Evolutionary conservation across 2,888 invertebrate species (phyloP), one percentile per base, ranked within the genome.

Genomic region (Protodeltote pygarga): DNA sequence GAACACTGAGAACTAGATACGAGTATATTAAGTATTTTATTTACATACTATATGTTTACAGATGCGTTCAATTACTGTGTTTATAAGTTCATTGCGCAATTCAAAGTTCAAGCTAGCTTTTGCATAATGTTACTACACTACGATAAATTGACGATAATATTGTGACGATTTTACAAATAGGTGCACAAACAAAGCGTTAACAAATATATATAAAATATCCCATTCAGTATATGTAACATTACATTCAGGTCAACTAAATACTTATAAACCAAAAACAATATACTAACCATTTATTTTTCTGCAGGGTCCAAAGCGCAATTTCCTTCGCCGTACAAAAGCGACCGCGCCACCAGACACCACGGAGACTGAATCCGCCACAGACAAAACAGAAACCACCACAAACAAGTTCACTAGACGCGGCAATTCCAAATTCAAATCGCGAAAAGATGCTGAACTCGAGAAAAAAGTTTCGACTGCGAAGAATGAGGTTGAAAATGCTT

Each of bases 311-410:
- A 86, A 81, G 51, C 83, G 87, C 38, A 77, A 75, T 58, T 89
- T 91, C 85, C 79, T 81, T 42, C 84, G 89, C 1, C 89, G 91
- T 53, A 91, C 88, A 42, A 89, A 89, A 73, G 81, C 89, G 15
- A 87, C 90, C 1, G 72, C 85, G 0, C 73, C 83, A 6, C 83
- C 89, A 19, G 79, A 81, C 44, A 73, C 75, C 55, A 73, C 81
- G 11, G 85, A 81, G 32, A 44, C 66, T 8, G 68, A 73, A 29
- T 62, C 75, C 2, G 57, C 72, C 52, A 75, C 78, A 33, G 73
- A 75, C 34, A 74, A 75, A 61, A 67, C 59, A 51, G 79, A 77
- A 54, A 81, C 81, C 35, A 78, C 79, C 70, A 86, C 85, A 37
- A 78, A 65, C 73, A 85, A 77, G 52, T 84, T 64, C 83, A 79